These are phyloP conservation scores for Synanthedon tipuliformis DNA, from an alignment of 2,888 invertebrate species.

Conservation along the genomic window DNA sequence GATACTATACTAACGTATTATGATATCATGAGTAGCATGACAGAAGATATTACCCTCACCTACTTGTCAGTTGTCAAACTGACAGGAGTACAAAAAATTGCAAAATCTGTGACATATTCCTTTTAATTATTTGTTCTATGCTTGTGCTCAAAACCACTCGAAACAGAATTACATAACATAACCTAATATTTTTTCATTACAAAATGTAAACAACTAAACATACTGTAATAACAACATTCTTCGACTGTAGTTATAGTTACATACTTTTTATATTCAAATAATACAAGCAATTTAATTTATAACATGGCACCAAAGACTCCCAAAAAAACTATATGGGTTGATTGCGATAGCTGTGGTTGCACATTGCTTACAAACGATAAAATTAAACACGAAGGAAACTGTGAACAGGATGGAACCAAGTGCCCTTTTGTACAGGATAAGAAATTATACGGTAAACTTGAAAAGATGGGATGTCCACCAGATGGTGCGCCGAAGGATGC, in stretches of 20 bases:
- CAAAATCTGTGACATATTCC: too few species aligned
- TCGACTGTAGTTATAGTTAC: not conserved
- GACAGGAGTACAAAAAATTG: too few species aligned
- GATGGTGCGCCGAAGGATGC: conserved; percentile 49
- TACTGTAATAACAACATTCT: not conserved
- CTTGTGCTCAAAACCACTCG: too few species aligned
- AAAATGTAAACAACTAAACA: too few species aligned
- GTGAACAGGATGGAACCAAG: conserved; percentile 55
- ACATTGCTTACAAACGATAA: conserved; percentile 71
- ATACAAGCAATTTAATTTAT: not conserved
- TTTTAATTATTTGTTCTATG: too few species aligned
- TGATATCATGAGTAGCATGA: too few species aligned
- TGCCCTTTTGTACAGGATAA: conserved; percentile 49
- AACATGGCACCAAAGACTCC: conserved; percentile 52
- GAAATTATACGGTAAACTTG: conserved; percentile 45
- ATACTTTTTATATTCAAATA: not conserved
- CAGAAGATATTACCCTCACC: too few species aligned
- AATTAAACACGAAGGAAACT: conserved; percentile 66
- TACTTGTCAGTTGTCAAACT: too few species aligned
- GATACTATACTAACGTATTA: too few species aligned
- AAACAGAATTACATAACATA: too few species aligned
- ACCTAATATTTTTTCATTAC: too few species aligned
- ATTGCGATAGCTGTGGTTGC: conserved; percentile 73
- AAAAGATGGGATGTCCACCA: conserved; percentile 36
- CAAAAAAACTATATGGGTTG: conserved; percentile 71